Evolutionary conservation across 2,888 invertebrate species (phyloP).

Genomic region (Protonemura montana): DNA sequence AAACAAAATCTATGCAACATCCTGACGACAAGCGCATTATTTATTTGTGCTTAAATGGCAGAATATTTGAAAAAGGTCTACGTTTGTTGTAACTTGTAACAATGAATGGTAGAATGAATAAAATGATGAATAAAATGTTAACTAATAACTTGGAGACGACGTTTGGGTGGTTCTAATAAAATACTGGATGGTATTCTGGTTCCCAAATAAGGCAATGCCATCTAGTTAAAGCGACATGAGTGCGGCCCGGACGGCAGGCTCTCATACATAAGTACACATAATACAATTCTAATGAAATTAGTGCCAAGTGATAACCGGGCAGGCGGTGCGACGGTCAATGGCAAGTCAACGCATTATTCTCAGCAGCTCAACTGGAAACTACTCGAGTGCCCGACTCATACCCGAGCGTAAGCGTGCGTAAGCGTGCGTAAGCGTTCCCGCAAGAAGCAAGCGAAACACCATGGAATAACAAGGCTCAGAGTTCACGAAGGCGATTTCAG

Average conservation of each 20-base stretch:
- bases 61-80: neutral
- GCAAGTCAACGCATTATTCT: constrained; percentile 12
- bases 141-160: neutral
- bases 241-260: neutral
- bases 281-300: constrained; percentile 12
- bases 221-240: neutral
- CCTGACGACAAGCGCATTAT: neutral
- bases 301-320: neutral
- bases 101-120: neutral
- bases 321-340: neutral
- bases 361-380: neutral
- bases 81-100: neutral
- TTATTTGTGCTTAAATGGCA: neutral
- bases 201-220: neutral
- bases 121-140: neutral
- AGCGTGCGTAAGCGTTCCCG: neutral
- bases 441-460: neutral
- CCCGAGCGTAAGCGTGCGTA: neutral
- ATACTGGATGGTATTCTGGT: neutral
- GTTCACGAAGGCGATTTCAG: neutral
- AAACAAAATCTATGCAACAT: neutral
- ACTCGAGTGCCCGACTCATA: neutral
- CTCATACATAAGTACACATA: neutral
- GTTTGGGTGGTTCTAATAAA: neutral
- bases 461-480: neutral